phyloP scores from a whole-genome alignment of 2,888 invertebrate species.

The Chromoteleia sp. region DNA sequence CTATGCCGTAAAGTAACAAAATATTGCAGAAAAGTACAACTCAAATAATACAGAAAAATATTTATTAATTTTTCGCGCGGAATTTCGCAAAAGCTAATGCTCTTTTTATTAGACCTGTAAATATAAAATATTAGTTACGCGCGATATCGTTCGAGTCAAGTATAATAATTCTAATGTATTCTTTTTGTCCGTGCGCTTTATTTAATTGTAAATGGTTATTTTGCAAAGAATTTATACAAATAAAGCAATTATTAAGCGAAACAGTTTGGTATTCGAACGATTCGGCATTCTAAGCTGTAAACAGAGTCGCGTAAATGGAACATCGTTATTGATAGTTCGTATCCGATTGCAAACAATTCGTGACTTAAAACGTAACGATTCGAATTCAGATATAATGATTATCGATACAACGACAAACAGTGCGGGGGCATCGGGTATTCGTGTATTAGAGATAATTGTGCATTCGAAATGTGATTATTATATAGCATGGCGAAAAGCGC shows the following conservation, averaged over 20 bases:
- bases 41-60: too few species aligned
- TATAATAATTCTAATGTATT: too few species aligned
- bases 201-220: too few species aligned
- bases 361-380: constrained; percentile 65
- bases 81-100: too few species aligned
- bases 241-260: constrained; percentile 25
- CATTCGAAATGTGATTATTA: constrained; percentile 80
- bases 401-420: constrained; percentile 71
- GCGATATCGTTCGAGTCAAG: too few species aligned
- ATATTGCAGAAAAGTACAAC: too few species aligned
- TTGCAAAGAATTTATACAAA: constrained; percentile 1
- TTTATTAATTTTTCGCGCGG: too few species aligned
- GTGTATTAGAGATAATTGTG: constrained; percentile 74
- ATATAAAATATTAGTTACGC: too few species aligned
- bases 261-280: constrained; percentile 42
- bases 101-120: too few species aligned
- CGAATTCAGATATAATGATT: constrained; percentile 67
- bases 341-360: constrained; percentile 53
- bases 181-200: too few species aligned
- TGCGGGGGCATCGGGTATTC: constrained; percentile 71
- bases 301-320: constrained; percentile 49
- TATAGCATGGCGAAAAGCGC: constrained; percentile 69
- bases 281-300: constrained; percentile 41
- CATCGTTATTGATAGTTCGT: constrained; percentile 46
- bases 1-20: too few species aligned